These are phyloP conservation scores for Phengaris arion DNA, from an alignment of 2,888 invertebrate species.

Conservation along the genomic window DNA sequence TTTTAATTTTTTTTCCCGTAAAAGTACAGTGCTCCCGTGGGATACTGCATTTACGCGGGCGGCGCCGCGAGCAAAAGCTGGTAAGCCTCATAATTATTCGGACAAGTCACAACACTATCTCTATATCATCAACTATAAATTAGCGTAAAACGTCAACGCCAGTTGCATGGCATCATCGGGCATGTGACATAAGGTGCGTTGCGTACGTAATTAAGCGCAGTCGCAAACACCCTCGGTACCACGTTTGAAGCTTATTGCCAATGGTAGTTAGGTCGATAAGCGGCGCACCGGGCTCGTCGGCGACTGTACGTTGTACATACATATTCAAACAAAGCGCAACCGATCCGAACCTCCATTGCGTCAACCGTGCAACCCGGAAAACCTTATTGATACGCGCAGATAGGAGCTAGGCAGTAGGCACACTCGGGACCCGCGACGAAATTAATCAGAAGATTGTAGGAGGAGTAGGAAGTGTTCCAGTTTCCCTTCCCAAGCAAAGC, in stretches of 20 bases:
- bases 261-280: neutral
- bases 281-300: neutral
- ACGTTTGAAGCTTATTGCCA: neutral
- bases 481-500: too few species aligned
- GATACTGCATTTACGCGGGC: too few species aligned
- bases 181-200: slow-evolving; percentile 21
- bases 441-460: too few species aligned
- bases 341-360: slow-evolving; percentile 7
- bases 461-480: too few species aligned
- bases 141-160: neutral
- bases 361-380: neutral
- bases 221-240: neutral
- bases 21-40: too few species aligned
- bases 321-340: slow-evolving; percentile 21
- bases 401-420: neutral
- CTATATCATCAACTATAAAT: slow-evolving; percentile 9
- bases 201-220: slow-evolving; percentile 22
- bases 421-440: neutral
- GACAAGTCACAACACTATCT: neutral
- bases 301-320: neutral
- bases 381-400: slow-evolving; percentile 6
- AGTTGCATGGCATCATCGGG: neutral
- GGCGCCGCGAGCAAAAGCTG: too few species aligned
- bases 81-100: too few species aligned
- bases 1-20: too few species aligned